Evolutionary conservation across 2,113 vertebrate genomes (phyloP).

Genomic region (Todiramphus saurophagus): DNA sequence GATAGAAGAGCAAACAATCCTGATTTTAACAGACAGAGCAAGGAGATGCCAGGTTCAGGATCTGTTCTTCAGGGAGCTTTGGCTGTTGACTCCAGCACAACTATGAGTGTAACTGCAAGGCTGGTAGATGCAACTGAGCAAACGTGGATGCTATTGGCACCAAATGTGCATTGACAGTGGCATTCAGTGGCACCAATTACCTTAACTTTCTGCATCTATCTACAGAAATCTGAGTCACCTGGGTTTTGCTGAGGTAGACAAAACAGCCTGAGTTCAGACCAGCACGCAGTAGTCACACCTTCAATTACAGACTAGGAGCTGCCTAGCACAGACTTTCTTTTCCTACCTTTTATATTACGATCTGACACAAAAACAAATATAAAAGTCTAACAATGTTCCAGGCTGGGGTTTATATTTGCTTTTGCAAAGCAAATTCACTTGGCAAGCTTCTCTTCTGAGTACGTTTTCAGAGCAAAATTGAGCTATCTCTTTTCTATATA

Average conservation of each 20-base stretch:
- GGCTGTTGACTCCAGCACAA: not conserved
- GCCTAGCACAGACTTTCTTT: not conserved
- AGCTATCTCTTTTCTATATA: not conserved
- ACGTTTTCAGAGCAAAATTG: not conserved
- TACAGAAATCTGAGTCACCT: not conserved
- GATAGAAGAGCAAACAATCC: not conserved
- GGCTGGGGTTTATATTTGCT: not conserved
- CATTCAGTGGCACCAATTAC: not conserved
- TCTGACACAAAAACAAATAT: not conserved
- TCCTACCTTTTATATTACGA: not conserved
- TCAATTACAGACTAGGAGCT: not conserved
- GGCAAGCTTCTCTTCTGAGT: not conserved
- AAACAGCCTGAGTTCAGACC: not conserved
- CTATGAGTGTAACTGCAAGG: not conserved
- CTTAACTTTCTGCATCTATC: not conserved
- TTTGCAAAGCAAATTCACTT: not conserved
- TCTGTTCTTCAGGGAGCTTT: not conserved
- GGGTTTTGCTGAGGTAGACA: not conserved
- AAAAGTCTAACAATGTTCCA: not conserved
- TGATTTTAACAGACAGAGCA: not conserved
- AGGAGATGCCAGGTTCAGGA: not conserved
- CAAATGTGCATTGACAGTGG: fast-evolving
- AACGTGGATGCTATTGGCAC: not conserved
- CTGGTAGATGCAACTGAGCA: not conserved
- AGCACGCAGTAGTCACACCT: not conserved